These are phyloP conservation scores for Diadophis punctatus DNA, from an alignment of 2,113 vertebrate genomes.

Conservation along the genomic window DNA sequence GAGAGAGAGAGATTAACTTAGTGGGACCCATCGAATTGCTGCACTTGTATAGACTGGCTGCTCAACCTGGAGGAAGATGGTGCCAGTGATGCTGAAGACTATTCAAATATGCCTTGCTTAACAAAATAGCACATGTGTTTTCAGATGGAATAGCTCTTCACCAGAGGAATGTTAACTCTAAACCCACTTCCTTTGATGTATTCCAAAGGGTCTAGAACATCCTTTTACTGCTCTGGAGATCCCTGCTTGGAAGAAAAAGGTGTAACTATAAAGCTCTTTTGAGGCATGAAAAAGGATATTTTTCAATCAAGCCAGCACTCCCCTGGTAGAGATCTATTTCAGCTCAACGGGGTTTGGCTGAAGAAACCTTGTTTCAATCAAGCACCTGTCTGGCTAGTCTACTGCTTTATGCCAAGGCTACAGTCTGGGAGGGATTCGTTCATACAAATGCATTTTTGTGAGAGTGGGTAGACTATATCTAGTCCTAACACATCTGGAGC, in stretches of 20 bases:
- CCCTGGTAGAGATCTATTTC: not conserved
- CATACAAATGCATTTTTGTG: not conserved
- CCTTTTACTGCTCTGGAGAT: not conserved
- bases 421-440: not conserved
- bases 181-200: not conserved
- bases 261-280: not conserved
- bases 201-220: not conserved
- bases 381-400: not conserved
- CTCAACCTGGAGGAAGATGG: not conserved
- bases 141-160: not conserved
- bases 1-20: not conserved
- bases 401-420: not conserved
- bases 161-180: not conserved
- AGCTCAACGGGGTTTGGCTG: not conserved
- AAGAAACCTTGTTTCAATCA: not conserved
- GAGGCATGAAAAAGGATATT: not conserved
- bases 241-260: not conserved
- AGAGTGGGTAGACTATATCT: not conserved
- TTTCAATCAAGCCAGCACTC: not conserved
- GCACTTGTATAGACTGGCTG: not conserved
- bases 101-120: not conserved
- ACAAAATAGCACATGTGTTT: not conserved
- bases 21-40: not conserved
- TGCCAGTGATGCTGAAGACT: not conserved
- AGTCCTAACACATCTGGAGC: not conserved